phyloP scores from a whole-genome alignment of 2,113 vertebrate genomes.

The Muscicapa adusta region DNA sequence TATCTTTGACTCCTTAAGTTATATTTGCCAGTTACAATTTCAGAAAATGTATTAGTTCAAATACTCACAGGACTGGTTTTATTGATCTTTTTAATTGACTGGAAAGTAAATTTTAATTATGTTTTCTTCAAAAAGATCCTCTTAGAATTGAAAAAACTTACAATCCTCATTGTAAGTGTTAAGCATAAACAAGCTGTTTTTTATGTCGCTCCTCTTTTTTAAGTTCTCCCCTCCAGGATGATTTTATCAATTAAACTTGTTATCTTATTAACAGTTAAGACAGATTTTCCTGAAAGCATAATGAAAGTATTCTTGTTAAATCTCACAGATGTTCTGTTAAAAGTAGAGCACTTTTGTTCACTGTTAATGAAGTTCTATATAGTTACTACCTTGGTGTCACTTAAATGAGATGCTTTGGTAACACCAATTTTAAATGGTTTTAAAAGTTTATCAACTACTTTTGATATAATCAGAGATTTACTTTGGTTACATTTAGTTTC shows the following conservation, averaged over 20 bases:
- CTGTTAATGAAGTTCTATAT: conserved; percentile 1
- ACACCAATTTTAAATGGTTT: not conserved
- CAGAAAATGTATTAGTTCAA: not conserved
- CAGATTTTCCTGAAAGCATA: conserved; percentile 33
- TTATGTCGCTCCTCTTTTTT: not conserved
- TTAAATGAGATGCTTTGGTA: not conserved
- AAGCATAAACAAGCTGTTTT: not conserved
- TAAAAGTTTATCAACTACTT: not conserved
- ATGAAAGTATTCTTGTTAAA: conserved; percentile 53
- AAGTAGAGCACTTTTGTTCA: not conserved
- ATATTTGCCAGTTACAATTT: not conserved
- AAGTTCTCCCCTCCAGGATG: not conserved
- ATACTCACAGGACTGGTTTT: not conserved
- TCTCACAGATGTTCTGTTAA: conserved; percentile 57
- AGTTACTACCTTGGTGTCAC: not conserved
- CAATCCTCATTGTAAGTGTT: not conserved
- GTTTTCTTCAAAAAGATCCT: not conserved
- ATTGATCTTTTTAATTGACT: not conserved
- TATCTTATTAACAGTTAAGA: conserved; percentile 63
- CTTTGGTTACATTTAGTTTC: not conserved
- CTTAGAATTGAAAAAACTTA: not conserved
- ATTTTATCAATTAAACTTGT: conserved; percentile 70
- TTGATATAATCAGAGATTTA: not conserved
- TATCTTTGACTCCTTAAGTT: not conserved
- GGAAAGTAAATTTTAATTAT: not conserved